A percentile compares a stretch with the other conserved stretches of the same genome.
Conservation (phyloP, 2,113 vertebrate species). For the Centropus unirufus region DNA sequence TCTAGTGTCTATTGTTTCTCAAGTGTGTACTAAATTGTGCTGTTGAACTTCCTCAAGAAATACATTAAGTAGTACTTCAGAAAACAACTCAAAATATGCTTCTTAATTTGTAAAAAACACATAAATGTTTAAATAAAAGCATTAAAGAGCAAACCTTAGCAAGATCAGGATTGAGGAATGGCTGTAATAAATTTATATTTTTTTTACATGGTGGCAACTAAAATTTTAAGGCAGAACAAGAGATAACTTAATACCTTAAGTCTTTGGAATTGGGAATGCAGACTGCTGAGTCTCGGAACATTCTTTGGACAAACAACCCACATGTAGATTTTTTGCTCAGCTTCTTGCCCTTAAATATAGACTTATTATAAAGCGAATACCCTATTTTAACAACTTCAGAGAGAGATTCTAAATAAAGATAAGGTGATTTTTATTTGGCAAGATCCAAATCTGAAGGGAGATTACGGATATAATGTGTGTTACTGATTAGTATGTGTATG, state of each 20-base stretch:
- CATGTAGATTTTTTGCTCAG: not conserved
- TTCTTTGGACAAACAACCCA: not conserved
- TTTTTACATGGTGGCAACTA: not conserved
- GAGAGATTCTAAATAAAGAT: not conserved
- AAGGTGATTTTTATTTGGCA: not conserved
- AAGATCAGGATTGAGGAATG: not conserved
- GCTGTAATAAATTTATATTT: not conserved
- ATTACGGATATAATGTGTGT: not conserved
- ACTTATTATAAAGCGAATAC: not conserved
- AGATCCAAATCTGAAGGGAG: not conserved
- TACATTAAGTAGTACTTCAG: not conserved
- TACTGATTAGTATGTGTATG: not conserved
- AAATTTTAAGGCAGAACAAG: not conserved
- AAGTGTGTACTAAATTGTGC: not conserved
- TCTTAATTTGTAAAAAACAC: not conserved
- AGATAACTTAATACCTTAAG: not conserved
- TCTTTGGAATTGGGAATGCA: not conserved
- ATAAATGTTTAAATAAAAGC: not conserved
- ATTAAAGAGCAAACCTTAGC: not conserved
- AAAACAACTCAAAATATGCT: not conserved
- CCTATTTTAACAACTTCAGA: not conserved
- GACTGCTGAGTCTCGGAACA: not conserved
- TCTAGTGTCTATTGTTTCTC: not conserved
- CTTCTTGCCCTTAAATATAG: not conserved
- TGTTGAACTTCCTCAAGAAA: not conserved